A percentile compares a stretch with the other conserved stretches of the same genome.
These are phyloP conservation scores for Aptenodytes patagonicus DNA, from an alignment of 2,113 vertebrate genomes.

Conservation along the genomic window DNA sequence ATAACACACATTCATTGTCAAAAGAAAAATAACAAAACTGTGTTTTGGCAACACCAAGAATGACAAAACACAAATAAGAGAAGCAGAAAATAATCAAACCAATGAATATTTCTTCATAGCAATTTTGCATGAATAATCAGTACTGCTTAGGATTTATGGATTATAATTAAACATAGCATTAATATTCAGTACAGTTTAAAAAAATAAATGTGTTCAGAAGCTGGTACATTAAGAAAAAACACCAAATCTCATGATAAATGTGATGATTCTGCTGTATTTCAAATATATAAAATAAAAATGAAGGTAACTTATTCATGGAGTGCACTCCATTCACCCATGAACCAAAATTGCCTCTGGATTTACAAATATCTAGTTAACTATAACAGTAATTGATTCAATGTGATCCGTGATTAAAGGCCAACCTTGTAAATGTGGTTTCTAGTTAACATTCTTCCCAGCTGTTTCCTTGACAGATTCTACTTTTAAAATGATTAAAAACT, in stretches of 20 bases:
- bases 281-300: not conserved
- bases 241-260: not conserved
- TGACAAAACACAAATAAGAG: constrained; percentile 1
- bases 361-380: constrained; percentile 9
- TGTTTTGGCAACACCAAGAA: not conserved
- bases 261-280: not conserved
- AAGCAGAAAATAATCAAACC: not conserved
- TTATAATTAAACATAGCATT: not conserved
- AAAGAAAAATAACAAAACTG: not conserved
- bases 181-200: not conserved
- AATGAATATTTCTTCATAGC: not conserved
- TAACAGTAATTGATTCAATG: not conserved
- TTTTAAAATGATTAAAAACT: not conserved
- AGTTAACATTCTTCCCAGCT: not conserved
- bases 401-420: not conserved
- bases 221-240: not conserved
- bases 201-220: not conserved
- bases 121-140: not conserved
- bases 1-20: not conserved
- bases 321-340: not conserved
- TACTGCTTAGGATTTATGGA: not conserved
- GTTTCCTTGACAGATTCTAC: not conserved
- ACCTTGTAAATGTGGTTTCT: not conserved
- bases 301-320: not conserved
- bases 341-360: not conserved